Evolutionary conservation across 2,888 invertebrate genomes (phyloP).

Genomic region (Chrysodeixis includens): DNA sequence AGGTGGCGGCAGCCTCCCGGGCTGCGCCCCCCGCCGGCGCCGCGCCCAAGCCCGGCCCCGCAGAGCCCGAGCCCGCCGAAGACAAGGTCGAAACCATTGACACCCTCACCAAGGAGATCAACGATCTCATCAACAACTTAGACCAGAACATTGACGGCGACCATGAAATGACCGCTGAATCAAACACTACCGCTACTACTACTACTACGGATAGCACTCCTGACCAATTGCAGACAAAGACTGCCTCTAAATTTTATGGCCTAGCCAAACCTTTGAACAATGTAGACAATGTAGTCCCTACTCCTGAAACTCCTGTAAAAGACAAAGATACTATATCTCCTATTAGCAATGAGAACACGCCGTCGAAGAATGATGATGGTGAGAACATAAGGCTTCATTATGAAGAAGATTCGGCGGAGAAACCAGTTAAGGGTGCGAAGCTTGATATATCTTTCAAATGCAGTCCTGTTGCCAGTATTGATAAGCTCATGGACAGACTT

Average conservation of each 20-base stretch:
- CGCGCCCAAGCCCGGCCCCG: constrained; percentile 44
- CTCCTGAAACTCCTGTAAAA: constrained; percentile 81
- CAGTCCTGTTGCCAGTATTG: constrained; percentile 82
- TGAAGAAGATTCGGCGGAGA: constrained; percentile 82
- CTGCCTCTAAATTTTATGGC: constrained; percentile 80
- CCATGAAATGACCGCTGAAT: constrained; percentile 67
- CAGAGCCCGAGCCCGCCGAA: constrained; percentile 65
- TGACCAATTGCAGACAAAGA: constrained; percentile 75
- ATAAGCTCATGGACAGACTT: constrained; percentile 86
- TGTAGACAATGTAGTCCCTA: constrained; percentile 65
- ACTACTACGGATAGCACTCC: constrained; percentile 42
- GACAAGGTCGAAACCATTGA: constrained; percentile 83
- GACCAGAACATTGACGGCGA: constrained; percentile 83
- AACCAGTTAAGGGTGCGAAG: constrained; percentile 73
- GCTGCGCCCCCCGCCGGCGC: constrained; percentile 43
- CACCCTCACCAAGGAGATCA: constrained; percentile 84
- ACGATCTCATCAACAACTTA: constrained; percentile 83
- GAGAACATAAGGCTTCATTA: constrained; percentile 85
- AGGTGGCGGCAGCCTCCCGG: constrained; percentile 70
- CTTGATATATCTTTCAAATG: constrained; percentile 80
- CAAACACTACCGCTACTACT: constrained; percentile 32
- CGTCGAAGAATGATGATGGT: constrained; percentile 82
- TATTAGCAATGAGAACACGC: constrained; percentile 76
- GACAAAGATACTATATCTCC: constrained; percentile 72
- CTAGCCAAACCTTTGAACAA: constrained; percentile 78